Evolutionary conservation across 2,113 vertebrate genomes (phyloP), one percentile per base, ranked within the genome.

Genomic region (Progne subis): DNA sequence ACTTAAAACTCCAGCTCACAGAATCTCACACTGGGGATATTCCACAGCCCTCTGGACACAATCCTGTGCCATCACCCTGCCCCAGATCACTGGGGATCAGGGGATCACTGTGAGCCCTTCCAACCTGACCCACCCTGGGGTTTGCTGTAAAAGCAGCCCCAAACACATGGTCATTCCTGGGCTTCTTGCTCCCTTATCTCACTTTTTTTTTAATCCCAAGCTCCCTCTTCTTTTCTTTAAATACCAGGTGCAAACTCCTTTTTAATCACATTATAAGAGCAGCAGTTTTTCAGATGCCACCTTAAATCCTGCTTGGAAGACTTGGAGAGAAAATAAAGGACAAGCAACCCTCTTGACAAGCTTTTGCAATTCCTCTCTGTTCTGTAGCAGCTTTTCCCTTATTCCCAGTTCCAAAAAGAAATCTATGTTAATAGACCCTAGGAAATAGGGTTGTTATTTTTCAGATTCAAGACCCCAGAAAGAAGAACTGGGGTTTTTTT

Each of bases 1-100:
- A 0, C 57, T 77, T n/a, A 5, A 28, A 14, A 1, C 56, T 64
- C 43, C 9, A 26, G 0, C 1, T 12, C 9, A 5, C 4, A 10
- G 37, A 9, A 13, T 44, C 2, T 88, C 50, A 50, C 31, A 0
- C 43, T 34, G 44, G 57, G 41, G 50, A 14, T n/a, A 14, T 53
- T 16, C 69, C 86, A 52, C 5, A 29, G 34, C 76, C 14, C n/a
- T 13, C 32, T 28, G 60, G 44, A 13, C 52, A 11, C 32, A 23
- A 20, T 13, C 23, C 52, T 8, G 21, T 4, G 31, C 57, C 29
- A 3, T 3, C 19, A 20, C 3, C 49, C n/a, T 41, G 19, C 32
- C n/a, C 10, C 26, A 14, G 23, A n/a, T n/a, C n/a, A n/a, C n/a
- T n/a, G n/a, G n/a, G n/a, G n/a, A n/a, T n/a, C 14, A 32, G 2